Conservation (phyloP, 2,888 invertebrate species). For the Calliphora vomitoria region DNA sequence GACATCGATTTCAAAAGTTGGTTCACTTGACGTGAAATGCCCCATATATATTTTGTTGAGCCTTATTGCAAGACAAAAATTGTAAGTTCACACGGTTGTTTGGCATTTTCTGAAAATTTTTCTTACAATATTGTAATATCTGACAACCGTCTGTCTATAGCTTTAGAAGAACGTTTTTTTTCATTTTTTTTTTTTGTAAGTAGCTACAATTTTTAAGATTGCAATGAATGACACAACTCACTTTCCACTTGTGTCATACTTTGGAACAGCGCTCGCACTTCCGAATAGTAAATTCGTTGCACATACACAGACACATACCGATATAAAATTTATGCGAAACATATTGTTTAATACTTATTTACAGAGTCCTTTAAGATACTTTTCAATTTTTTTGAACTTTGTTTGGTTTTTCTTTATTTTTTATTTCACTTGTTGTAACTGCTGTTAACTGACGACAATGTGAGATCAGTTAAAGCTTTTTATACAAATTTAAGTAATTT, state of each 20-base stretch:
- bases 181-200: no score
- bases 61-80: no score
- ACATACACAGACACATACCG: slow-evolving; percentile 26
- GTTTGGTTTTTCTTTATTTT: slow-evolving; percentile 12
- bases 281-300: slow-evolving; percentile 5
- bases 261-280: slow-evolving; percentile 29
- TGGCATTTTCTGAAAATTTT: no score
- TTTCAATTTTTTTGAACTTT: background rate
- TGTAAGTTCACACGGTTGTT: no score
- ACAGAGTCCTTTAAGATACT: background rate
- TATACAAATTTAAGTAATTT: slow-evolving; percentile 40
- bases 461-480: slow-evolving; percentile 52
- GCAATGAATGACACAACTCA: slow-evolving; percentile 22
- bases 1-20: no score
- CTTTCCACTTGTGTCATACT: slow-evolving; percentile 56
- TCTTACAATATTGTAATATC: no score
- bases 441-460: slow-evolving; percentile 45
- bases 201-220: background rate
- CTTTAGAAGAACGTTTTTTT: no score
- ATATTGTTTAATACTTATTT: slow-evolving; percentile 19
- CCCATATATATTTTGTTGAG: no score
- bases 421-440: slow-evolving; percentile 20
- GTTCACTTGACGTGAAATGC: no score
- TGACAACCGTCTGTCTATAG: no score
- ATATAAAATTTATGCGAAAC: slow-evolving; percentile 26